Base-by-base conservation (phyloP, 2,888 invertebrate species). In the Spialia ferax region DNA sequence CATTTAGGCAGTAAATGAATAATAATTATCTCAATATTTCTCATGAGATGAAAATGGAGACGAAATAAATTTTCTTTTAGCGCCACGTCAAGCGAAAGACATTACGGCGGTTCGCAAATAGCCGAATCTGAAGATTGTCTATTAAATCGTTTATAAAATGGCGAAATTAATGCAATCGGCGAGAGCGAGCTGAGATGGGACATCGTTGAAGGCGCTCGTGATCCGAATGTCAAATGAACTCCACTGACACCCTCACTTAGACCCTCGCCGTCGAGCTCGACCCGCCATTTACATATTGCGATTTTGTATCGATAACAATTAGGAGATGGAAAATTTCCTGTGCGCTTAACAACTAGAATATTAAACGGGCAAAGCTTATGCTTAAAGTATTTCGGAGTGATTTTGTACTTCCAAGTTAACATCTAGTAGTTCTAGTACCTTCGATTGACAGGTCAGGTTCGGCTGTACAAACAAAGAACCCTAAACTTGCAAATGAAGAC, bases 121-220 rank as follows among this genome's bases (percentile, higher is more conserved):
- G 81, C 80, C 74, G 76, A 88, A 89, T 88, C 84, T 85, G 80
- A 77, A 86, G 83, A 89, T 87, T 88, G 88, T 88, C 87, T 87
- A 89, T 91, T 90, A 92, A 91, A 91, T 89, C 89, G 90, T 87
- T 92, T 89, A 89, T 89, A 90, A 92, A 92, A 91, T 88, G 89
- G 89, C 84, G 84, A 89, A 92, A 92, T 91, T 92, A 93, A 93
- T 91, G 92, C 90, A 90, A 91, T 92, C 89, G 89, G 86, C 83
- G 86, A 80, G 81, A 89, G 90, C 80, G 86, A 86, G 86, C 86
- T 81, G 89, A 87, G 88, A 91, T 89, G 91, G 90, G 89, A 88
- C 93, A 88, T 88, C 90, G 91, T 91, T 90, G 83, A 85, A 82
- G 81, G 81, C 83, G 87, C 79, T 87, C 93, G 93, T 93, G 93